These are phyloP conservation scores for Amia ocellicauda DNA, from an alignment of 2,113 vertebrate species.

Conservation along the genomic window DNA sequence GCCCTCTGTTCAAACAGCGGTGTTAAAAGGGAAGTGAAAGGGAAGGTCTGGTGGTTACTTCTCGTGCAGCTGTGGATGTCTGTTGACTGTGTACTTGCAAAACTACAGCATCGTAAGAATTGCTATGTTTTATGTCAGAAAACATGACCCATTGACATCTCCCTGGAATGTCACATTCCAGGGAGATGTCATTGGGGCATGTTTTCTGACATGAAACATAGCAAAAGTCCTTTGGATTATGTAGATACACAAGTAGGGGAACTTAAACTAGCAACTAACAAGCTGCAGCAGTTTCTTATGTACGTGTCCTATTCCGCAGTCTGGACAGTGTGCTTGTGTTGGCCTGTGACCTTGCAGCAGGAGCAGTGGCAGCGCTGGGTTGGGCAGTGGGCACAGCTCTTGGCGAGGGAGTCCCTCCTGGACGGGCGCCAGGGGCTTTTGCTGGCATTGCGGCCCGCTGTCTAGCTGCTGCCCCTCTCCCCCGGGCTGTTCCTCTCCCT, in stretches of 20 bases:
- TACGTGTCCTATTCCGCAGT: too few species aligned
- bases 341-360: slow-evolving; percentile 41
- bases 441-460: slow-evolving; percentile 6
- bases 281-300: too few species aligned
- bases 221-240: too few species aligned
- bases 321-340: neutral
- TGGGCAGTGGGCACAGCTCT: slow-evolving; percentile 25
- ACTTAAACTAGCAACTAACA: too few species aligned
- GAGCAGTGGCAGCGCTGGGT: slow-evolving; percentile 8
- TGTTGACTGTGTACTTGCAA: neutral
- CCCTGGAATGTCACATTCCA: neutral
- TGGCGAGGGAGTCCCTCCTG: slow-evolving; percentile 24
- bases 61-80: neutral
- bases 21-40: neutral
- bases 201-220: too few species aligned
- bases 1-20: neutral
- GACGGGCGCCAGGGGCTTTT: slow-evolving; percentile 31
- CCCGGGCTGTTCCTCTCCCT: slow-evolving; percentile 29
- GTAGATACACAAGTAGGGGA: too few species aligned
- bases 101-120: neutral
- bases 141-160: too few species aligned
- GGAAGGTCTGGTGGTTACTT: neutral
- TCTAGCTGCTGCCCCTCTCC: slow-evolving; percentile 28
- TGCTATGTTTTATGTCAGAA: too few species aligned
- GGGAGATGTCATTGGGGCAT: too few species aligned